Evolutionary conservation across 2,888 invertebrate genomes (phyloP).

Genomic region (Spisula subtruncata): DNA sequence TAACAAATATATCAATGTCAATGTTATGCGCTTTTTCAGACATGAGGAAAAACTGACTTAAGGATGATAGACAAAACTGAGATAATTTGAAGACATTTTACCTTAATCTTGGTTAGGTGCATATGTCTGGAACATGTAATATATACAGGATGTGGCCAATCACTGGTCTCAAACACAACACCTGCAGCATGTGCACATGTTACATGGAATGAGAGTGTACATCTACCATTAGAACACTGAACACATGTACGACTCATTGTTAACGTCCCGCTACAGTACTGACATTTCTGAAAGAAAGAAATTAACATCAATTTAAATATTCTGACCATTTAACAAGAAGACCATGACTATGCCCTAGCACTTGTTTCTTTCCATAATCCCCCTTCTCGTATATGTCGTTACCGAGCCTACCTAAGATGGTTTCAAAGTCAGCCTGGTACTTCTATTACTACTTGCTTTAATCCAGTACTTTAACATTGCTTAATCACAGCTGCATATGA

Average conservation of each 20-base stretch:
- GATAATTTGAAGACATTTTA: constrained; percentile 35
- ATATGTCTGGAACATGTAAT: constrained; percentile 87
- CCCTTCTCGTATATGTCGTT: too few species aligned
- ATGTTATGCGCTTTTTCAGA: too few species aligned
- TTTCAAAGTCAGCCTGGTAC: too few species aligned
- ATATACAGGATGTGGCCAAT: constrained; percentile 87
- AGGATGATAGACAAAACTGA: neutral
- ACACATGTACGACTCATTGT: constrained; percentile 87
- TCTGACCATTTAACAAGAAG: neutral
- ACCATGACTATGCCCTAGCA: too few species aligned
- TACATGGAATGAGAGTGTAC: constrained; percentile 89
- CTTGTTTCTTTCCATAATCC: too few species aligned
- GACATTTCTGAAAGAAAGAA: constrained; percentile 83
- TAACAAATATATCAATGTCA: too few species aligned
- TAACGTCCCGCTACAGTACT: constrained; percentile 80
- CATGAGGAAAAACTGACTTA: neutral
- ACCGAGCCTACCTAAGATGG: too few species aligned
- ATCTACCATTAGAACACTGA: constrained; percentile 88
- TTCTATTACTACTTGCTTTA: too few species aligned
- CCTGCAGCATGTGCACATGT: constrained; percentile 90
- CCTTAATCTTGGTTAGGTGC: constrained; percentile 77
- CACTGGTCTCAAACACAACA: constrained; percentile 88
- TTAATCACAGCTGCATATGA: too few species aligned
- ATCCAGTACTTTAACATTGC: too few species aligned
- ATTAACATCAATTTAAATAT: neutral